phyloP scores from a whole-genome alignment of 2,113 vertebrate species.

The Oenanthe oenanthe region DNA sequence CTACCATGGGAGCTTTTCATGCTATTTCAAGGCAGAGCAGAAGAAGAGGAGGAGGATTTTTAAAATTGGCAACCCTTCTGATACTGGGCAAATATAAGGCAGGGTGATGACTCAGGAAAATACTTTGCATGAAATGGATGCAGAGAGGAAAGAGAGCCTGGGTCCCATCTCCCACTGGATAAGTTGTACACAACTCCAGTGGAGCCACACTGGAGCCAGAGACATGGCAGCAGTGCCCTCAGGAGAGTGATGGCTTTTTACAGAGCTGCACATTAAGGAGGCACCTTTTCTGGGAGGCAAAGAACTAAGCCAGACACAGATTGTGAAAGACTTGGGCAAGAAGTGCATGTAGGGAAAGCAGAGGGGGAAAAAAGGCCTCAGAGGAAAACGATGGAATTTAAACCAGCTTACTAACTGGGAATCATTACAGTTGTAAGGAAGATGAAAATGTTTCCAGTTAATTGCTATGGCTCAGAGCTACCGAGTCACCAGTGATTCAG shows the following conservation, averaged over 20 bases:
- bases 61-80: background rate
- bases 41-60: background rate
- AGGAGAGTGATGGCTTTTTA: background rate
- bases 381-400: conserved; percentile 8
- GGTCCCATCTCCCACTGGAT: fast-evolving
- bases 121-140: fast-evolving
- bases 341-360: background rate
- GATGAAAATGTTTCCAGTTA: conserved; percentile 23
- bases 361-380: background rate
- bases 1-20: background rate
- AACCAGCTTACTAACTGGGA: conserved; percentile 19
- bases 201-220: conserved; percentile 7
- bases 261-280: background rate
- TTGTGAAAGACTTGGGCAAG: conserved; percentile 35
- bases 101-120: background rate
- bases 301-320: background rate
- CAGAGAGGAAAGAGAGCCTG: background rate
- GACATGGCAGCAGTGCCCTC: background rate
- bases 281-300: background rate
- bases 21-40: background rate
- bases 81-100: background rate
- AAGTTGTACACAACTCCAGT: background rate
- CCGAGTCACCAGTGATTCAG: conserved; percentile 46
- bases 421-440: conserved; percentile 20
- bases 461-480: background rate